Evolutionary conservation across 2,113 vertebrate genomes (phyloP), one percentile per base, ranked within the genome.

Genomic region (Lutjanus erythropterus): DNA sequence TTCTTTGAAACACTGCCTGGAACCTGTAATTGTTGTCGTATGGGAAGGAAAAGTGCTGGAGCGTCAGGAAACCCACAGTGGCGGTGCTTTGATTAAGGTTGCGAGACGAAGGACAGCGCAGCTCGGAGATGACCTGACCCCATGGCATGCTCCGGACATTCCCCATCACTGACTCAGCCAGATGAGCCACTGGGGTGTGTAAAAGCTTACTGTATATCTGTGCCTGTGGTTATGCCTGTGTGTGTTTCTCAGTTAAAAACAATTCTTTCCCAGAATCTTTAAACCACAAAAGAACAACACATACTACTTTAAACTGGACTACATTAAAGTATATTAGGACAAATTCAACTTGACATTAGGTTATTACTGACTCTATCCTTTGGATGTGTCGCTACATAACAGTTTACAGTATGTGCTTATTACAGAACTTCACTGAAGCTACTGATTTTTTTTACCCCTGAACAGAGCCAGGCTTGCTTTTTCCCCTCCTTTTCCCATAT

Each of bases 21-120:
- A 88, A 84, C 61, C 79, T 86, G 35, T 91, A 94, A 93, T 91
- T 91, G 89, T 74, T 92, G 86, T 91, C 81, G 42, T 85, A 89
- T 92, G 86, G 42, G 50, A 55, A 82, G 66, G 69, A 80, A 87
- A 86, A 83, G 61, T 37, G 71, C 81, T 21, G 77, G 50, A 71
- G 73, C 59, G 56, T 83, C 85, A 84, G 78, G 78, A 81, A 90
- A 82, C 53, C 33, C 31, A 42, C 42, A 16, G 75, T 41, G 66
- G 73, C 31, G 41, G 62, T 2, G 21, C 88, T 92, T 88, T 93
- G 86, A 89, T 87, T 81, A 76, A 18, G 75, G 75, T 56, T 39
- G 55, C 1, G 73, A 83, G 75, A 83, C 49, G 25, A 74, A 80
- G 74, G 85, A 75, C 81, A 62, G 62, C 6, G 35, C 16, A 39